Conservation (phyloP, 2,888 invertebrate genomes). For the Rugalucina vietnamica region DNA sequence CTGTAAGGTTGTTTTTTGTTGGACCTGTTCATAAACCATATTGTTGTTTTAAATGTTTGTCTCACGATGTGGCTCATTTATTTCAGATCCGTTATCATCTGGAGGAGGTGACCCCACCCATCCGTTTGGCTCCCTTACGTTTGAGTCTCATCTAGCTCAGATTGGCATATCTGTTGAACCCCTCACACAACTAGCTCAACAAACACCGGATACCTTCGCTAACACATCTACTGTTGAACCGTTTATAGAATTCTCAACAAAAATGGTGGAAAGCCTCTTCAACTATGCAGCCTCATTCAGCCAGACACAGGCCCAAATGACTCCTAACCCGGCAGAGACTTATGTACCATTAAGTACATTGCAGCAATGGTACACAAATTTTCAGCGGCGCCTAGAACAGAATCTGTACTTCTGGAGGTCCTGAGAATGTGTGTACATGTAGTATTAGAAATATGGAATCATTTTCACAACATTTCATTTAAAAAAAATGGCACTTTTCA, state of each 20-base stretch:
- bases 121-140: conserved; percentile 84
- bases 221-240: conserved; percentile 80
- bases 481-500: no score
- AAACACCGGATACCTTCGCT: conserved; percentile 84
- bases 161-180: conserved; percentile 97
- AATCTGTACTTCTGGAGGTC: conserved; percentile 97
- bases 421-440: no score
- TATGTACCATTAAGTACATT: conserved; percentile 95
- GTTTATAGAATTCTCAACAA: conserved; percentile 88
- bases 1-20: no score
- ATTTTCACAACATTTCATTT: no score
- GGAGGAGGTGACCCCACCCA: conserved; percentile 35
- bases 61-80: no score
- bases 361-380: conserved; percentile 97
- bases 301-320: conserved; percentile 91
- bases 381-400: conserved; percentile 93
- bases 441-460: no score
- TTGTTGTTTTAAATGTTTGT: no score
- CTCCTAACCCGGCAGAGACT: conserved; percentile 90
- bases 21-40: no score
- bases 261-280: conserved; percentile 96
- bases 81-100: not conserved
- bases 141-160: conserved; percentile 93
- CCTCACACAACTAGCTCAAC: conserved; percentile 85
- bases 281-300: conserved; percentile 97